Conservation (phyloP, 2,888 invertebrate species). For the Hirtodrosophila alboralis region DNA sequence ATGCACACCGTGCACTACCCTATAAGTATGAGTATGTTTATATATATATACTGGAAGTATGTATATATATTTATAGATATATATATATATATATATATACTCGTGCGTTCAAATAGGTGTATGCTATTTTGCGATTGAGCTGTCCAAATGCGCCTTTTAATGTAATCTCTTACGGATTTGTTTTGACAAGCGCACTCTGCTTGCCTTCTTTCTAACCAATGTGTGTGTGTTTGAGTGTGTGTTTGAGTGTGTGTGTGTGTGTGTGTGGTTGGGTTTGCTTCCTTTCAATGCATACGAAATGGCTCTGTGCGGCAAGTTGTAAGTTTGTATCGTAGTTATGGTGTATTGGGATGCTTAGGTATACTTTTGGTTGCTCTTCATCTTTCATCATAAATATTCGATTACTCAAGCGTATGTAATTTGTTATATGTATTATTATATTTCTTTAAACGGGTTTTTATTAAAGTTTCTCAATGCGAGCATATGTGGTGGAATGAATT, state of each 20-base stretch:
- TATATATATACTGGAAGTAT: slow-evolving; percentile 2
- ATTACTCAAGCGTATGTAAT: slow-evolving; percentile 73
- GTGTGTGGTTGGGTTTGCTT: slow-evolving; percentile 14
- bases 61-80: slow-evolving; percentile 9
- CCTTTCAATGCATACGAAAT: slow-evolving; percentile 64
- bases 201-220: background rate
- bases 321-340: slow-evolving; percentile 34
- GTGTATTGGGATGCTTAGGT: slow-evolving; percentile 21
- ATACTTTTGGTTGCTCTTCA: slow-evolving; percentile 19
- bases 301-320: slow-evolving; percentile 28
- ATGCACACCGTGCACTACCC: slow-evolving; percentile 35
- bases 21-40: slow-evolving; percentile 10
- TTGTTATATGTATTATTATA: slow-evolving; percentile 75
- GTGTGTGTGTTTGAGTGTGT: background rate
- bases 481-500: too few relatives aligned
- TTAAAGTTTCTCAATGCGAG: slow-evolving; percentile 13
- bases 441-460: slow-evolving; percentile 45
- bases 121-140: slow-evolving; percentile 78
- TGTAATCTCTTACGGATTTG: slow-evolving; percentile 80
- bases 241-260: background rate
- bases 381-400: slow-evolving; percentile 74
- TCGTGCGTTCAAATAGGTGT: slow-evolving; percentile 38
- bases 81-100: slow-evolving; percentile 6
- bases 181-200: slow-evolving; percentile 68
- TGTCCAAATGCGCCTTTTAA: slow-evolving; percentile 79